These are phyloP conservation scores for Embidobia sp. DNA, from an alignment of 2,888 invertebrate species.

Conservation along the genomic window DNA sequence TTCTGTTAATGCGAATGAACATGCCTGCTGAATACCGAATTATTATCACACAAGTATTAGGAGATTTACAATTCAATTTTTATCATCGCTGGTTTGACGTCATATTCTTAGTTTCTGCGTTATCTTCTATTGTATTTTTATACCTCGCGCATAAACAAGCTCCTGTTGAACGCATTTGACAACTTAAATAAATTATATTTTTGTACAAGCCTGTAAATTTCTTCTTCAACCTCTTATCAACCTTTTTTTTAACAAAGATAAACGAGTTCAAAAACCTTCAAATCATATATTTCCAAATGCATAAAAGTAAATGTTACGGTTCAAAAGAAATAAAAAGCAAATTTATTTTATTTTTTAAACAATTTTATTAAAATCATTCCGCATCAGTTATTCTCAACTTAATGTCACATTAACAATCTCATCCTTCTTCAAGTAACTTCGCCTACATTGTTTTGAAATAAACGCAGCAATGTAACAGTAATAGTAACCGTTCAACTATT, in stretches of 20 bases:
- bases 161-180: constrained; percentile 80
- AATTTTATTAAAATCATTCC: constrained; percentile 66
- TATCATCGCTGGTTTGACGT: constrained; percentile 99
- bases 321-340: too few relatives aligned
- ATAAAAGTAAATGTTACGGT: too few relatives aligned
- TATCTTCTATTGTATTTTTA: constrained; percentile 96
- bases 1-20: constrained; percentile 98
- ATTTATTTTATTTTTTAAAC: constrained; percentile 66
- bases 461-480: constrained; percentile 62
- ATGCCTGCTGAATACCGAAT: constrained; percentile 98
- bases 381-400: constrained; percentile 63
- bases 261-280: too few relatives aligned
- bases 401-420: constrained; percentile 64
- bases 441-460: constrained; percentile 56
- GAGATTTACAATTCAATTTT: constrained; percentile 98
- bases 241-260: too few relatives aligned
- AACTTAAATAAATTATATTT: constrained; percentile 49
- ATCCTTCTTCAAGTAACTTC: constrained; percentile 60
- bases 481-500: constrained; percentile 61
- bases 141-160: constrained; percentile 97
- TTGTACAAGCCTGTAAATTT: constrained; percentile 11
- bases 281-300: too few relatives aligned
- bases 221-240: too few relatives aligned
- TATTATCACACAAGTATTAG: constrained; percentile 95
- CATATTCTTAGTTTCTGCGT: constrained; percentile 97